Percentiles rank a stretch among this genome's conserved stretches.
Conservation (phyloP, 2,797 vertebrate species). For the Sphenodon punctatus region DNA sequence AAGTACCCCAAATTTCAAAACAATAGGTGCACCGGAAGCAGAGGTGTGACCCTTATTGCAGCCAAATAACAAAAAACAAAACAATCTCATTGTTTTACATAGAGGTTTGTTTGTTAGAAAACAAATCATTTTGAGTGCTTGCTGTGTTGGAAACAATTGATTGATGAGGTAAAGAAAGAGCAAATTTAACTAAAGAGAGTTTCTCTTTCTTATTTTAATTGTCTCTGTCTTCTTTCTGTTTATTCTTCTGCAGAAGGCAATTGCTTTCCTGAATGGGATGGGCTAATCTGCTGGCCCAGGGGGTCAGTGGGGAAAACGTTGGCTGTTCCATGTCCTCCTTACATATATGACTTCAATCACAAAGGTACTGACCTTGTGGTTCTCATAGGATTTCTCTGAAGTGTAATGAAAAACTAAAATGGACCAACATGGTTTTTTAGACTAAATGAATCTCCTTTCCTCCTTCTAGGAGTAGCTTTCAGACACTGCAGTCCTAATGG, state of each 20-base stretch:
- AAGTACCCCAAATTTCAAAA: too few relatives aligned
- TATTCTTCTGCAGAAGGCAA: conserved; percentile 74
- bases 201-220: neutral
- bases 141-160: too few relatives aligned
- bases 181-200: too few relatives aligned
- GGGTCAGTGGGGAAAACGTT: conserved; percentile 80
- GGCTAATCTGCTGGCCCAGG: conserved; percentile 89
- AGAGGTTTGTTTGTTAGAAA: too few relatives aligned
- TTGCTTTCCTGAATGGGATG: conserved; percentile 91
- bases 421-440: neutral
- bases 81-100: too few relatives aligned
- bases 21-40: too few relatives aligned
- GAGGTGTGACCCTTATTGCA: too few relatives aligned
- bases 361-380: conserved; percentile 73
- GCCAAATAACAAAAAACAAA: too few relatives aligned
- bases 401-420: neutral
- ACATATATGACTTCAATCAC: conserved; percentile 93
- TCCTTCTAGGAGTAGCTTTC: conserved; percentile 77
- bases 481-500: conserved; percentile 84
- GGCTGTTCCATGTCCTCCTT: conserved; percentile 84
- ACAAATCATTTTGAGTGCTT: neutral
- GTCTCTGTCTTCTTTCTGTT: conserved; percentile 1
- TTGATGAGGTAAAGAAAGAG: neutral
- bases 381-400: neutral
- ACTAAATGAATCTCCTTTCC: neutral